Conservation (phyloP, 2,888 invertebrate species). For the Oeneis ivallda region DNA sequence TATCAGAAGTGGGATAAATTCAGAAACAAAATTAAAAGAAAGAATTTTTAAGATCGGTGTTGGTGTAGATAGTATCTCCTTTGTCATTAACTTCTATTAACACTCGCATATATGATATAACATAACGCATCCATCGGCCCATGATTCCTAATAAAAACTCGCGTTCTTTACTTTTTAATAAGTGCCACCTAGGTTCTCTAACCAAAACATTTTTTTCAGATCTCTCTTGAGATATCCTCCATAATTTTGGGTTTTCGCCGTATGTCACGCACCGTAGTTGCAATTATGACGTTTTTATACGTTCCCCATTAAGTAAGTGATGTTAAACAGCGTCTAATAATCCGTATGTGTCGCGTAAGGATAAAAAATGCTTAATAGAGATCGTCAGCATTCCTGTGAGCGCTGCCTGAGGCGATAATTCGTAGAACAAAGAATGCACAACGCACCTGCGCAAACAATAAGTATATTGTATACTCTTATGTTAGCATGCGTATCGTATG, state of each 20-base stretch:
- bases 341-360: slow-evolving; percentile 18
- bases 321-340: slow-evolving; percentile 15
- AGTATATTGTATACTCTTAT: slow-evolving; percentile 46
- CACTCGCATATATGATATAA: too few relatives aligned
- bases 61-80: too few relatives aligned
- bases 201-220: too few relatives aligned
- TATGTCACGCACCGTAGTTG: background rate
- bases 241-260: background rate
- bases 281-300: slow-evolving; percentile 22
- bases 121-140: too few relatives aligned
- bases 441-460: slow-evolving; percentile 76
- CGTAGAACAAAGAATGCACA: slow-evolving; percentile 71
- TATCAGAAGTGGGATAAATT: too few relatives aligned
- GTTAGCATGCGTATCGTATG: slow-evolving; percentile 55
- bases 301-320: slow-evolving; percentile 6
- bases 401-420: slow-evolving; percentile 67
- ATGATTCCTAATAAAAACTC: too few relatives aligned
- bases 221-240: background rate
- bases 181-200: too few relatives aligned
- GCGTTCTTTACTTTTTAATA: too few relatives aligned
- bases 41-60: too few relatives aligned
- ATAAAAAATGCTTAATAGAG: slow-evolving; percentile 29
- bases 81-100: too few relatives aligned
- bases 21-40: too few relatives aligned
- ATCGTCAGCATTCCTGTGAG: slow-evolving; percentile 50